Percentiles rank a stretch among this genome's conserved stretches.
Conservation (phyloP, 2,113 vertebrate species). For the Gasterosteus nipponicus region DNA sequence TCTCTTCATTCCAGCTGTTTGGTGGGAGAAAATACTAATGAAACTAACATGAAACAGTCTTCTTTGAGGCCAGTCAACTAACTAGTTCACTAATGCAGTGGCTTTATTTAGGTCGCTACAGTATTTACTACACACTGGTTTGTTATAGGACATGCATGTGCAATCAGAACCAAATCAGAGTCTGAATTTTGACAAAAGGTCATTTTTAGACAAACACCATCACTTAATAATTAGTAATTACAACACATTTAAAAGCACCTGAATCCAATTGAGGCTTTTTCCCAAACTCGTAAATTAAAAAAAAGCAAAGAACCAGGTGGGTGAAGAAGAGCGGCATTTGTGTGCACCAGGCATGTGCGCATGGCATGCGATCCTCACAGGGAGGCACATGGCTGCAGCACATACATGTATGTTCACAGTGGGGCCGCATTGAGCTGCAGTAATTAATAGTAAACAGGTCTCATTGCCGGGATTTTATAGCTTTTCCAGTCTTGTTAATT, state of each 20-base stretch:
- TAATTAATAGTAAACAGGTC: slow-evolving; percentile 77
- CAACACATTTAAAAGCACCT: neutral
- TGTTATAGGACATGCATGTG: neutral
- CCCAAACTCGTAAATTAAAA: no score
- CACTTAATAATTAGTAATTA: neutral
- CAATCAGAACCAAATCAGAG: neutral
- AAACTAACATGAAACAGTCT: neutral
- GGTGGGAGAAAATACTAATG: neutral
- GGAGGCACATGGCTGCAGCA: slow-evolving; percentile 55
- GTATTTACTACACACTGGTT: neutral
- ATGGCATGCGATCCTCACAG: slow-evolving; percentile 46
- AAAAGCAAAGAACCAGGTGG: slow-evolving; percentile 26
- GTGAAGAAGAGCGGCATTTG: slow-evolving; percentile 47
- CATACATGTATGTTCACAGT: slow-evolving; percentile 60
- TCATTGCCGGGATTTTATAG: slow-evolving; percentile 68
- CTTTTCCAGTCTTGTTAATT: slow-evolving; percentile 78
- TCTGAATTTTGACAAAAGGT: neutral
- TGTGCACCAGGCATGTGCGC: slow-evolving; percentile 37
- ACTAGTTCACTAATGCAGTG: neutral
- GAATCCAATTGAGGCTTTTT: neutral
- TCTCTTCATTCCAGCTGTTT: neutral
- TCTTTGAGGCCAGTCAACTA: neutral
- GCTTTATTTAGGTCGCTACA: neutral
- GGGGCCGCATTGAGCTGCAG: slow-evolving; percentile 54
- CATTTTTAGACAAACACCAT: neutral